Conservation (phyloP, 1,140 invertebrate species). For the Pectinophora gossypiella region DNA sequence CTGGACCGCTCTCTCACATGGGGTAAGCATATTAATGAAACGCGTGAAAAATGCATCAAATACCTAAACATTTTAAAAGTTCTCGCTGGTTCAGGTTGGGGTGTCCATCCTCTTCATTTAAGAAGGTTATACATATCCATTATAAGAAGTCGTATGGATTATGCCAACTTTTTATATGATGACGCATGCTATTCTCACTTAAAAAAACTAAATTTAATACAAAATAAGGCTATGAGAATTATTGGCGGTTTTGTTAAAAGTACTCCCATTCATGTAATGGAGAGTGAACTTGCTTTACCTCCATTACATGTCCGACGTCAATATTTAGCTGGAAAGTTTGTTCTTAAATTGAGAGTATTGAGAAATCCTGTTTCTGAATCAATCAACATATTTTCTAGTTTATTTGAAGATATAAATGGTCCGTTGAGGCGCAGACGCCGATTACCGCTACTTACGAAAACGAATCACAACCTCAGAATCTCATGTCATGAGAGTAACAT, state of each 20-base stretch:
- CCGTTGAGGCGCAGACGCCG: not conserved
- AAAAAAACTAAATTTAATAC: not conserved
- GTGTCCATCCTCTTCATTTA: not conserved
- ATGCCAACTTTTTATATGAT: not conserved
- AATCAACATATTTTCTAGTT: not conserved
- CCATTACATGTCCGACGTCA: not conserved
- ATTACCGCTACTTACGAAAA: not conserved
- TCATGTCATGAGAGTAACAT: not conserved
- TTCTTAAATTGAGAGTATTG: not conserved
- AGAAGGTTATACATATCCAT: not conserved
- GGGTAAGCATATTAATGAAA: constrained; percentile 1
- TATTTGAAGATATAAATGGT: not conserved
- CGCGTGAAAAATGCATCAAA: not conserved
- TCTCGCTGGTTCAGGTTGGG: not conserved
- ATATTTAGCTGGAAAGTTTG: not conserved
- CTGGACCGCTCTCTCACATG: not conserved
- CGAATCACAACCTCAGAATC: not conserved
- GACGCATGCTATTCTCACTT: not conserved
- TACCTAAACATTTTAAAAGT: constrained; percentile 3
- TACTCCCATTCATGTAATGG: constrained; percentile 4
- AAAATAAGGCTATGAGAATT: not conserved
- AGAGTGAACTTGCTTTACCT: not conserved
- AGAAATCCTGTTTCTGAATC: not conserved
- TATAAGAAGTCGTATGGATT: not conserved
- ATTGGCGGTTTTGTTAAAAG: constrained; percentile 1